Conservation (phyloP, 2,113 vertebrate species). For the Arothron firmamentum region DNA sequence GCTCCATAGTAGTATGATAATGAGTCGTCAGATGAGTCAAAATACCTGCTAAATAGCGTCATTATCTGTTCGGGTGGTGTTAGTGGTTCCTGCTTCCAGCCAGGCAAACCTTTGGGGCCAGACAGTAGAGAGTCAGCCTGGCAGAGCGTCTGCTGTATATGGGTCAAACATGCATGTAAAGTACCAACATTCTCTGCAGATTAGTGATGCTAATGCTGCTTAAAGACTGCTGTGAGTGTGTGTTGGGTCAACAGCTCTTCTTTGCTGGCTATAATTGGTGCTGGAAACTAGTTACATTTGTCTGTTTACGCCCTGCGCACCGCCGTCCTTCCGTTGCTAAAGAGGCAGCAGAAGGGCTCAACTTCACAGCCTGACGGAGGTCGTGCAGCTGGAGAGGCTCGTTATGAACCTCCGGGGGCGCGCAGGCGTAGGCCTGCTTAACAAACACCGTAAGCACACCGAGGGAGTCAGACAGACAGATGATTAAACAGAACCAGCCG, state of each 20-base stretch:
- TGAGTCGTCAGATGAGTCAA: too few species aligned
- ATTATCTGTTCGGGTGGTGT: too few species aligned
- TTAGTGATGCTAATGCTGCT: not conserved
- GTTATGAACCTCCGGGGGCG: conserved; percentile 44
- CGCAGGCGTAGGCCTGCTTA: conserved; percentile 34
- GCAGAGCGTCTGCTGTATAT: too few species aligned
- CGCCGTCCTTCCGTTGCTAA: not conserved
- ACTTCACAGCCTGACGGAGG: conserved; percentile 41
- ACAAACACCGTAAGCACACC: conserved; percentile 39
- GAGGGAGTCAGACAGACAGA: conserved; percentile 31
- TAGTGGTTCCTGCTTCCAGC: too few species aligned
- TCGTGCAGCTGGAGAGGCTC: conserved; percentile 44
- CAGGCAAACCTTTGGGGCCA: too few species aligned
- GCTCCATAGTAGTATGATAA: too few species aligned
- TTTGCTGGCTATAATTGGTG: too few species aligned
- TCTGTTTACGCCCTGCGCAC: not conserved
- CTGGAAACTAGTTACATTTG: too few species aligned
- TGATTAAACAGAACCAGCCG: conserved; percentile 8
- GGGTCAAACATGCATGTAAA: too few species aligned
- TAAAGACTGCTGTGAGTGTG: not conserved
- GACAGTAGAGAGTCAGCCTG: too few species aligned
- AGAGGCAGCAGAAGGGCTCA: conserved; percentile 14
- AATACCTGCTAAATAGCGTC: too few species aligned
- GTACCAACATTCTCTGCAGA: not conserved
- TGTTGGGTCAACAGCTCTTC: not conserved